Evolutionary conservation across 30 jellyfish, hydroid and myxozoan genomes (phyloP).

Genomic region (Aurelia aurita): DNA sequence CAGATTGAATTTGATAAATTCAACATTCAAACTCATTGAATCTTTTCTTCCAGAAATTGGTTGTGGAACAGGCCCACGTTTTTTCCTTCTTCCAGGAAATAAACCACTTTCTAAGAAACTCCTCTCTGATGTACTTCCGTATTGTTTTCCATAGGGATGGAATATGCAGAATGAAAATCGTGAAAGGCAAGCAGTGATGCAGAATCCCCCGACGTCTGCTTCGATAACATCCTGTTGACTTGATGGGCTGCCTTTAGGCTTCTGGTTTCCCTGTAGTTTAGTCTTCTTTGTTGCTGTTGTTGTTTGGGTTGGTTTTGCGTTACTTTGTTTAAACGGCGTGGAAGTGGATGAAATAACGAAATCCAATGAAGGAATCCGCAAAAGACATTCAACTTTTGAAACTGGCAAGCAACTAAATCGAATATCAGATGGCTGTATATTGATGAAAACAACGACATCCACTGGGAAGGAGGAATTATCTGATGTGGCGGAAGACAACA

Average conservation of each 20-base stretch:
- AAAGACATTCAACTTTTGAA: slow-evolving; percentile 91
- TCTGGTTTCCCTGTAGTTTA: slow-evolving; percentile 1
- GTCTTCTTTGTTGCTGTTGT: slow-evolving; percentile 54
- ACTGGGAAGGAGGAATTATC: slow-evolving; percentile 93
- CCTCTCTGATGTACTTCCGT: slow-evolving; percentile 81
- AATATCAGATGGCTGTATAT: slow-evolving; percentile 93
- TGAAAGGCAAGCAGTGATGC: slow-evolving; percentile 86
- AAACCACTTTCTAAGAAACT: slow-evolving; percentile 67
- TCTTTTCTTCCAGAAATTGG: slow-evolving; percentile 97
- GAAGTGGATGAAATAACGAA: slow-evolving; percentile 88
- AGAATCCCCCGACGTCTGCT: slow-evolving; percentile 67
- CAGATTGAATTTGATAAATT: slow-evolving; percentile 85
- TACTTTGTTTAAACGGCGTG: slow-evolving; percentile 29
- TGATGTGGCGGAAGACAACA: slow-evolving; percentile 83
- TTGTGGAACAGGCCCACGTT: slow-evolving; percentile 72
- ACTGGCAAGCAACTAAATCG: slow-evolving; percentile 94
- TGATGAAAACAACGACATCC: slow-evolving; percentile 83
- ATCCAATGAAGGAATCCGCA: slow-evolving; percentile 90
- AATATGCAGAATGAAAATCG: slow-evolving; percentile 93
- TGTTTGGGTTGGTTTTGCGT: slow-evolving; percentile 8
- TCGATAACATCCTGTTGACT: slow-evolving; percentile 35
- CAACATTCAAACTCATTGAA: slow-evolving; percentile 93
- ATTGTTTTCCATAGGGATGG: slow-evolving; percentile 97
- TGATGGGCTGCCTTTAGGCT: slow-evolving; percentile 17
- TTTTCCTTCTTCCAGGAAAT: slow-evolving; percentile 81